Base-by-base conservation (phyloP, 2,797 vertebrate genomes). In the Meriones psammophilus region DNA sequence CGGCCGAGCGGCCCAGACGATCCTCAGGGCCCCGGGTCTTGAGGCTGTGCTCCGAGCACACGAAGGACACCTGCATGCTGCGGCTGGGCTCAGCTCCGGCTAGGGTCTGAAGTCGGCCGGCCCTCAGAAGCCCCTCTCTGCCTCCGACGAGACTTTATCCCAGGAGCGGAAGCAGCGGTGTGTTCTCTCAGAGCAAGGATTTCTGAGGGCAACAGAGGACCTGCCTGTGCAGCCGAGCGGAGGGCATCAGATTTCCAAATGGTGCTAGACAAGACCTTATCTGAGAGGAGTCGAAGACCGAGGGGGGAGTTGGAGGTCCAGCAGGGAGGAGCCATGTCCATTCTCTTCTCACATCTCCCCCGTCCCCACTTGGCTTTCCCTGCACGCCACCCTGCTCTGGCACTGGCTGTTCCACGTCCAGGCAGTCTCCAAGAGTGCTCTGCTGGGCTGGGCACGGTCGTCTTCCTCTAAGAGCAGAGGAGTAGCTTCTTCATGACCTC, bases 51-150 rank as follows among this genome's bases (percentile, higher is more conserved):
- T 99, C 99, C 0, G 99, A 99, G 98, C 99, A 99, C 86, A 99
- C 99, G 71, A 99, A 99, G 6, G 99, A 99, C 94, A 99, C 99
- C 98, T 99, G 99, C 99, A 99, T 99, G 96, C 24, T 0, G 81
- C 95, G 96, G 93, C 93, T 68, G 20, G 54, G n/a, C 62, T 69
- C 54, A 24, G 89, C 46, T 54, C 12, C 33, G 20, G 66, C 28
- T 0, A 8, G 89, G 54, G 69, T 78, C 24, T 12, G 56, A 46
- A 24, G 88, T 15, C 88, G 33, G 24, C 60, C 3, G 42, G 8
- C 8, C 17, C 77, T 78, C 2, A 10, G 33, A 26, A 39, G 30
- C 60, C 54, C 66, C 14, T 20, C 71, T 46, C 84, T 30, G 13
- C 28, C 33, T 0, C 7, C 28, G 74, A 76, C 3, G 0, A 69